Evolutionary conservation across 2,113 vertebrate genomes (phyloP), one percentile per base, ranked within the genome.

Genomic region (Cichladusa arquata): DNA sequence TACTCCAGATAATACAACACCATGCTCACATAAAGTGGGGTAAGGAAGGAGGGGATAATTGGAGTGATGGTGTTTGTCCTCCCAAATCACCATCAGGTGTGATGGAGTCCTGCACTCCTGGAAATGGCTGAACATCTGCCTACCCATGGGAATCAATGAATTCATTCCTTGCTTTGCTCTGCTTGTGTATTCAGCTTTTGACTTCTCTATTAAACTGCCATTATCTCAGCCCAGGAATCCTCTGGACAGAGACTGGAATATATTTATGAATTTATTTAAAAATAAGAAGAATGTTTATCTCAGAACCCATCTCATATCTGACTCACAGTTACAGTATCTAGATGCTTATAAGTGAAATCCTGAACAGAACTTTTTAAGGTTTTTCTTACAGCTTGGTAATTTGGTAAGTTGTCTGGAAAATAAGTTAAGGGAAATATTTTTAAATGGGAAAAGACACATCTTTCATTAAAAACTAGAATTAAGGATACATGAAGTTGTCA

Each of bases 11-110:
- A 6, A 19, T 36, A 6, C 1, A 4, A 14, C 5, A n/a, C 51
- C 19, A 44, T 28, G 15, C 2, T 51, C 15, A 38, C 11, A 20
- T 29, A 24, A 66, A 66, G 23, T 14, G 6, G 3, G 15, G 4
- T 7, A 23, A 56, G 16, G 34, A 44, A 58, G 34, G 14, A 57
- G 14, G 10, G 42, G 4, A 15, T n/a, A 50, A n/a, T 51, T 11
- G 4, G 4, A 9, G 15, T 28, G 10, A 24, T 38, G 12, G 2
- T 1, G 0, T 14, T 88, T 81, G 11, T 44, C 23, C 45, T 58
- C 28, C 36, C 26, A 65, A 58, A 26, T n/a, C 18, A 31, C 22
- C 0, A 0, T 36, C 36, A 36, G 2, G 4, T 4, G 2, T 65
- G 12, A 14, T 24, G 28, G 10, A 5, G 15, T 19, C 12, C 36